Evolutionary conservation across 2,113 vertebrate species (phyloP).

Genomic region (Suricata suricatta): DNA sequence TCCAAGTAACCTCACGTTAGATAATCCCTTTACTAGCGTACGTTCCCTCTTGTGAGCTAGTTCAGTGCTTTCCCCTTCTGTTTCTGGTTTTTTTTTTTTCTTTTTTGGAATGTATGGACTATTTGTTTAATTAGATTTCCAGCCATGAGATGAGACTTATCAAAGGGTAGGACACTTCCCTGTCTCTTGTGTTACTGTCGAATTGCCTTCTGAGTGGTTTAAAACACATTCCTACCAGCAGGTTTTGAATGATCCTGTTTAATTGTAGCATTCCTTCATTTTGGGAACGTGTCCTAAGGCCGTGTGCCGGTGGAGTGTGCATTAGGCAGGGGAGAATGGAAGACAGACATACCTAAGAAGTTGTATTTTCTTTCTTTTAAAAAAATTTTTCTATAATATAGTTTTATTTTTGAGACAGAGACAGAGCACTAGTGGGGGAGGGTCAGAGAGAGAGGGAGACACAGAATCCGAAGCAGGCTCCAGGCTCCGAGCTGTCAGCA

Average conservation of each 20-base stretch:
- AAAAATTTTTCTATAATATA: too few relatives aligned
- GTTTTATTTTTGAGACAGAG: too few relatives aligned
- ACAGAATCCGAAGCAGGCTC: too few relatives aligned
- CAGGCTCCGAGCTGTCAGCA: too few relatives aligned
- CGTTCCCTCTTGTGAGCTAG: background rate
- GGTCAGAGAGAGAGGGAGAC: too few relatives aligned
- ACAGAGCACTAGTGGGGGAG: too few relatives aligned
- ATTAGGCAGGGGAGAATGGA: background rate
- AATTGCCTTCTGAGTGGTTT: background rate
- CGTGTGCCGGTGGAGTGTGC: background rate
- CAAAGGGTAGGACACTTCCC: background rate
- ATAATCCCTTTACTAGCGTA: background rate
- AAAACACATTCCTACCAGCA: background rate
- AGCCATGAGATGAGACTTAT: background rate
- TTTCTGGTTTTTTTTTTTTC: background rate
- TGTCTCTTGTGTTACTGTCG: slow-evolving; percentile 11
- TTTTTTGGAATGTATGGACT: background rate
- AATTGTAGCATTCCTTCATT: background rate
- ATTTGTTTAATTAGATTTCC: background rate
- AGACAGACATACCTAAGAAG: background rate
- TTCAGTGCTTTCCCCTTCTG: background rate
- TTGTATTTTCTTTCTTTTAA: background rate
- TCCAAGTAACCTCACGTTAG: background rate
- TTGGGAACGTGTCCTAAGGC: background rate
- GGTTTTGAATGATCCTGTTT: background rate